Percentiles rank a stretch among this genome's conserved stretches.
Conservation (phyloP, 2,888 invertebrate species). For the Acleris emargana region DNA sequence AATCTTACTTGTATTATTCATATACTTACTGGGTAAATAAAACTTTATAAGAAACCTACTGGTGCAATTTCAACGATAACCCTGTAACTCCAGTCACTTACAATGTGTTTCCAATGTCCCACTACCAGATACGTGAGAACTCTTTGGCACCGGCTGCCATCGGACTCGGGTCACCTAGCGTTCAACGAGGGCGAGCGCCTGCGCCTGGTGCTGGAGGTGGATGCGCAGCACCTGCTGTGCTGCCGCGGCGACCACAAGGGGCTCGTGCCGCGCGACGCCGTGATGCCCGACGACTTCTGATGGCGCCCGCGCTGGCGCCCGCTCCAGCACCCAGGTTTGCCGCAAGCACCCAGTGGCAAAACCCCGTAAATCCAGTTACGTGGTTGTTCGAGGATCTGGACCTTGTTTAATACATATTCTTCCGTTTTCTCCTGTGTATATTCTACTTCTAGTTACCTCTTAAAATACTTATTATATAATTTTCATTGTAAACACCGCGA, state of each 20-base stretch:
- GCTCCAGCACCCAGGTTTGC: slow-evolving; percentile 44
- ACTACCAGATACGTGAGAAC: slow-evolving; percentile 86
- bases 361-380: background rate
- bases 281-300: slow-evolving; percentile 82
- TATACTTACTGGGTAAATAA: no score
- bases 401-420: slow-evolving; percentile 55
- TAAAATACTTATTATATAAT: slow-evolving; percentile 50
- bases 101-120: no score
- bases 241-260: slow-evolving; percentile 90
- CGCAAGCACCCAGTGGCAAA: slow-evolving; percentile 10
- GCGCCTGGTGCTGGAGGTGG: slow-evolving; percentile 89
- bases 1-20: no score
- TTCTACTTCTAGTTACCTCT: slow-evolving; percentile 59
- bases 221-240: slow-evolving; percentile 89
- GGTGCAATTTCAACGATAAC: no score
- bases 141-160: slow-evolving; percentile 88
- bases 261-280: slow-evolving; percentile 88
- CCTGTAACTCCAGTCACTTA: no score
- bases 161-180: slow-evolving; percentile 90
- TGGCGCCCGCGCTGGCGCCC: slow-evolving; percentile 76
- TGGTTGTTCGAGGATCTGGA: background rate
- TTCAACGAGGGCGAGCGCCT: slow-evolving; percentile 90
- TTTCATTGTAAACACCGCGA: slow-evolving; percentile 47
- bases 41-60: no score
- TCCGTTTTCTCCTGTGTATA: slow-evolving; percentile 48